Conservation (phyloP, 2,113 vertebrate genomes). For the Neotragus moschatus region DNA sequence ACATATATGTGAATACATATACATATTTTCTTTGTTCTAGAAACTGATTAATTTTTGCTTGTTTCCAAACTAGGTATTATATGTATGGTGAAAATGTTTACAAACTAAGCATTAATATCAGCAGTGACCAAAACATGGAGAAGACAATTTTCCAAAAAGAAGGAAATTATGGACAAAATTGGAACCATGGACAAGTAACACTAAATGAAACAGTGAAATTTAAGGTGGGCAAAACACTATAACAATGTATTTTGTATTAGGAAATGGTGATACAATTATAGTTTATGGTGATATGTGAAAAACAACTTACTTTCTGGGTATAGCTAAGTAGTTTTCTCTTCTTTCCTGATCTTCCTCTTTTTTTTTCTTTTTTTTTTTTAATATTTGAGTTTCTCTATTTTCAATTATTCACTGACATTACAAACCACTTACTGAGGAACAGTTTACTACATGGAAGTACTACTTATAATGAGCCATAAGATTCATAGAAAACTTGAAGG, state of each 20-base stretch:
- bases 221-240: conserved; percentile 78
- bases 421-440: background rate
- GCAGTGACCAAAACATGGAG: background rate
- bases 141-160: conserved; percentile 84
- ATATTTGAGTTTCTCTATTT: background rate
- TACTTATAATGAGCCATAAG: background rate
- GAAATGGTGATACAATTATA: background rate
- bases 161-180: conserved; percentile 91
- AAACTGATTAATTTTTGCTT: background rate
- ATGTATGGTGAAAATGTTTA: conserved; percentile 88
- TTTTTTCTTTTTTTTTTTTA: background rate
- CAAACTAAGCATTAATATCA: conserved; percentile 80
- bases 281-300: background rate
- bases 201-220: conserved; percentile 82
- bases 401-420: background rate
- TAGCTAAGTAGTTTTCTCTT: background rate
- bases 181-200: conserved; percentile 92
- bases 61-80: conserved; percentile 86
- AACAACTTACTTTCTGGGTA: background rate
- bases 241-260: background rate
- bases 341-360: background rate
- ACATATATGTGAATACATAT: background rate
- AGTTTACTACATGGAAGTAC: background rate
- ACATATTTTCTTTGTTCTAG: background rate
- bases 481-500: background rate